phyloP scores from a whole-genome alignment of 2,888 invertebrate species.

The Zootermopsis nevadensis region DNA sequence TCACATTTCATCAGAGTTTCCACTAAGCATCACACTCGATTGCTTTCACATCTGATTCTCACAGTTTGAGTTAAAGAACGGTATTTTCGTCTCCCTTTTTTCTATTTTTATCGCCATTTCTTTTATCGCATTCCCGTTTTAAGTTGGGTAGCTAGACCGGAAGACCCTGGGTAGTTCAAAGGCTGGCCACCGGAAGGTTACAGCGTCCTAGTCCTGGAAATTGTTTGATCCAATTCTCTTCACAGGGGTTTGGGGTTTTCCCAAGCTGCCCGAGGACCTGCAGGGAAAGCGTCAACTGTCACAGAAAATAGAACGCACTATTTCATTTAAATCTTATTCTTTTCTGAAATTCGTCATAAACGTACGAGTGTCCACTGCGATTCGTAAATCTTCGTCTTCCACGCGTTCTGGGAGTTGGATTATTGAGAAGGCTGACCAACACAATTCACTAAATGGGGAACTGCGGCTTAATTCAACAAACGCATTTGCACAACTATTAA shows the following conservation, averaged over 20 bases:
- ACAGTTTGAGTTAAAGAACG: conserved; percentile 13
- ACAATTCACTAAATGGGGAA: no score
- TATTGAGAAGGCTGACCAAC: no score
- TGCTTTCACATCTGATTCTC: conserved; percentile 35
- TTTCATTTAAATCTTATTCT: neutral
- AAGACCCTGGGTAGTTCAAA: conserved; percentile 14
- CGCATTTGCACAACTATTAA: no score
- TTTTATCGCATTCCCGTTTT: neutral
- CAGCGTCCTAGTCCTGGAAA: conserved; percentile 9
- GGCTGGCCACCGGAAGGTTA: conserved; percentile 25
- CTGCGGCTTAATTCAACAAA: no score
- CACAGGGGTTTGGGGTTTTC: neutral
- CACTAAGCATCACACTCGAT: conserved; percentile 31
- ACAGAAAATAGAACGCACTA: neutral
- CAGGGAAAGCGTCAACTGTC: conserved; percentile 14
- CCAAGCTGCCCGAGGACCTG: neutral
- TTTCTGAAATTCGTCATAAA: neutral
- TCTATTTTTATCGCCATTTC: neutral
- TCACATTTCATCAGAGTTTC: conserved; percentile 37
- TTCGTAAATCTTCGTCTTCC: no score
- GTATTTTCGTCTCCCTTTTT: neutral
- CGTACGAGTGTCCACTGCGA: neutral
- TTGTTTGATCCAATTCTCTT: conserved; percentile 26
- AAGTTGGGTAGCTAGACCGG: neutral
- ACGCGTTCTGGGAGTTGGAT: no score